Percentiles rank a stretch among this genome's conserved stretches.
Evolutionary conservation across 1,140 invertebrate genomes (phyloP).

Genomic region (Achroia grisella): DNA sequence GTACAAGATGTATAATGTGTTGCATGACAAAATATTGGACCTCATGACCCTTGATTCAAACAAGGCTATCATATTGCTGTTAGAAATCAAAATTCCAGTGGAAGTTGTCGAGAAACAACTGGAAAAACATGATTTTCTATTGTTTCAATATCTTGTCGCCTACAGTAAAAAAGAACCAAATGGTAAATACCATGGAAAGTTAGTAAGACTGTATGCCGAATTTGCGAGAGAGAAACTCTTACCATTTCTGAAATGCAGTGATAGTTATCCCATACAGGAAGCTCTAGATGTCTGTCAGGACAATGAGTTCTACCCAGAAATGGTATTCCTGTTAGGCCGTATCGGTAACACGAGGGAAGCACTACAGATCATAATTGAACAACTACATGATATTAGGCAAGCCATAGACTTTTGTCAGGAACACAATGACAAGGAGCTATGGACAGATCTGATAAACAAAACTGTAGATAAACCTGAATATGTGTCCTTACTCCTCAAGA

Average conservation of each 20-base stretch:
- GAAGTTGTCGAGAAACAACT: constrained; percentile 89
- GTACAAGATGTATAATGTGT: constrained; percentile 85
- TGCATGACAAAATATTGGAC: constrained; percentile 91
- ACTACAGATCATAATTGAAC: constrained; percentile 89
- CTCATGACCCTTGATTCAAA: constrained; percentile 93
- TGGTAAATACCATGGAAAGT: constrained; percentile 86
- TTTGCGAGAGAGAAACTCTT: constrained; percentile 89
- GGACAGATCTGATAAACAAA: constrained; percentile 94
- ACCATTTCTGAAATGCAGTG: constrained; percentile 89
- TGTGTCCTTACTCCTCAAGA: constrained; percentile 72
- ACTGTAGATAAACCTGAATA: constrained; percentile 90
- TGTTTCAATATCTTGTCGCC: constrained; percentile 87
- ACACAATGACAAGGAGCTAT: constrained; percentile 94
- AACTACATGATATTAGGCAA: constrained; percentile 91
- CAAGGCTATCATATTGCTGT: constrained; percentile 87
- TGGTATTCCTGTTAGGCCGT: constrained; percentile 93
- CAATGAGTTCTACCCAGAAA: constrained; percentile 88
- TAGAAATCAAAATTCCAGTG: constrained; percentile 87
- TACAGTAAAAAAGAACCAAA: constrained; percentile 82
- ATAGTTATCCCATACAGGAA: constrained; percentile 93
- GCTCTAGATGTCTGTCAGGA: constrained; percentile 92
- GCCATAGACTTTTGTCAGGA: constrained; percentile 98
- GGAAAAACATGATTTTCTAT: constrained; percentile 81
- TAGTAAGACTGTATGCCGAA: constrained; percentile 93
- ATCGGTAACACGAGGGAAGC: constrained; percentile 96